Conservation (phyloP, 2,113 vertebrate species). For the Myxocyprinus asiaticus region DNA sequence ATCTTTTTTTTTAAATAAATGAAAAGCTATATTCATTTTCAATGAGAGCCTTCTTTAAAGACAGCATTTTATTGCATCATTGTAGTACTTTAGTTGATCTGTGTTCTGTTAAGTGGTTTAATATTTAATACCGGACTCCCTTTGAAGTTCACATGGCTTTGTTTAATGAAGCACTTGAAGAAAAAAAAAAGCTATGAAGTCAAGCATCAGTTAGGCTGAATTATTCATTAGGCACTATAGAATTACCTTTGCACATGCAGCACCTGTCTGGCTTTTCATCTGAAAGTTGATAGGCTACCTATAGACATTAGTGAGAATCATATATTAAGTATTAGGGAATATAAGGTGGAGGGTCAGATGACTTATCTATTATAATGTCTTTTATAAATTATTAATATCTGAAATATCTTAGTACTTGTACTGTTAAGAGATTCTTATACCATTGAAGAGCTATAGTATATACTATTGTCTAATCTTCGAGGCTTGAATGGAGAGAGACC, state of each 20-base stretch:
- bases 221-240: conserved; percentile 40
- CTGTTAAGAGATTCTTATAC: neutral
- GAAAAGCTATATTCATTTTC: neutral
- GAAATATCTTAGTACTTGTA: neutral
- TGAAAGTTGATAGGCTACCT: conserved; percentile 24
- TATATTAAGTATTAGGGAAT: neutral
- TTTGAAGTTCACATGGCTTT: neutral
- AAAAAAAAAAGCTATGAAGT: neutral
- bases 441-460: neutral
- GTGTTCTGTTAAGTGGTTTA: neutral
- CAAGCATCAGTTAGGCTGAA: conserved; percentile 11
- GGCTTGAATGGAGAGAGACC: neutral
- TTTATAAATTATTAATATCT: neutral
- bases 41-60: neutral
- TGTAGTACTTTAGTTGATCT: neutral
- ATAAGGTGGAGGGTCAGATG: neutral
- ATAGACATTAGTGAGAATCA: neutral
- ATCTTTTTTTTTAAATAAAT: conserved; percentile 48
- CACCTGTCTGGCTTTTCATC: conserved; percentile 17
- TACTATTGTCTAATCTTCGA: neutral
- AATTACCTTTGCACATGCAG: conserved; percentile 33
- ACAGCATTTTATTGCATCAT: neutral
- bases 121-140: neutral
- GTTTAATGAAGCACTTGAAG: neutral
- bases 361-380: neutral